Evolutionary conservation across 2,113 vertebrate genomes (phyloP), one percentile per base, ranked within the genome.

Genomic region (Peromyscus maniculatus): DNA sequence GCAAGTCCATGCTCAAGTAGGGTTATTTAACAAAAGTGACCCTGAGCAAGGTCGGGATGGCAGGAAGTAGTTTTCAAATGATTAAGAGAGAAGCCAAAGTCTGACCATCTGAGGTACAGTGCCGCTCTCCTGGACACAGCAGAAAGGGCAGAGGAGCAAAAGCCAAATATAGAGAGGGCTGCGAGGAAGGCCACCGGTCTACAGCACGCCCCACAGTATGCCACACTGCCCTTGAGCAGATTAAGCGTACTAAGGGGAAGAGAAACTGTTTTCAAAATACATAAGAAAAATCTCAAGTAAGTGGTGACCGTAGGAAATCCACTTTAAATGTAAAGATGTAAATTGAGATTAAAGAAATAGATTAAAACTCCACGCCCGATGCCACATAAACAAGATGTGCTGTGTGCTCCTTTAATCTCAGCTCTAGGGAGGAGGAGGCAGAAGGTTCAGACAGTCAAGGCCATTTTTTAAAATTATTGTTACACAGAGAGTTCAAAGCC

Each of bases 121-220:
- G 33, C 46, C 5, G 86, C 7, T 15, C 43, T 52, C 0, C 15
- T 31, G 11, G 26, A 12, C 24, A 52, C 24, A 69, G 57, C 31
- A n/a, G 57, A 9, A 7, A 69, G 9, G 13, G 4, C 21, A 74
- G 71, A 33, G 17, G 7, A 31, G 5, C n/a, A 19, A 49, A 80
- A 52, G 11, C 7, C 19, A 21, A 49, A 57, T 21, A 55, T 3
- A 66, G 62, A 46, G 21, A 66, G 10, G 15, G 3, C 15, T 28
- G 8, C 16, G 15, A 28, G 12, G 10, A n/a, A 9, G 33, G 28
- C 24, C 17, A 24, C 31, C 10, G 0, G 4, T 52, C 7, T n/a
- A 52, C 36, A 39, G 26, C 2, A 52, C n/a, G 49, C 55, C 64
- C 31, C 7, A 86, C 82, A 86, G 59, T 7, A 31, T 66, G 39